These are phyloP conservation scores for Halcyon senegalensis DNA, from an alignment of 2,113 vertebrate genomes.

Conservation along the genomic window DNA sequence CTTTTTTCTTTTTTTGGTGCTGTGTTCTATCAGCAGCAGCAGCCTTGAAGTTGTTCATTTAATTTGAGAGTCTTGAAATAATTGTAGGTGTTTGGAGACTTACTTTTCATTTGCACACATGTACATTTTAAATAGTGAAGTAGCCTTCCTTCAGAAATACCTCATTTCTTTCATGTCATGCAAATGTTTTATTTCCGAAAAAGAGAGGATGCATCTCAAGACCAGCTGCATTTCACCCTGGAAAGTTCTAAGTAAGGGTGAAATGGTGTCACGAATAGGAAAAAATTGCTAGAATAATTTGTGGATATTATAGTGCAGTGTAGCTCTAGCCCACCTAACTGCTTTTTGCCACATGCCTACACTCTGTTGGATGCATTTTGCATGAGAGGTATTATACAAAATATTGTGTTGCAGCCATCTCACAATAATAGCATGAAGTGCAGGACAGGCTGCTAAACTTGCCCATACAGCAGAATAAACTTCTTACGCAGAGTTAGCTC, in stretches of 20 bases:
- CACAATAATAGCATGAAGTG: background rate
- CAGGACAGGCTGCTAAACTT: constrained; percentile 46
- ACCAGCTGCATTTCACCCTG: background rate
- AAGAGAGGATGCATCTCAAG: background rate
- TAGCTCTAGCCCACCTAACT: background rate
- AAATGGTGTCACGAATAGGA: background rate
- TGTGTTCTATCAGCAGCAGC: background rate
- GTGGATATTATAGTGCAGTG: background rate
- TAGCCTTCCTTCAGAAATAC: background rate
- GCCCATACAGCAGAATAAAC: constrained; percentile 47
- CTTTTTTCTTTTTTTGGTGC: background rate
- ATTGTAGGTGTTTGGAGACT: background rate
- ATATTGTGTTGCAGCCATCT: background rate
- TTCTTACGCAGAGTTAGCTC: constrained; percentile 23
- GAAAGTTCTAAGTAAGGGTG: background rate
- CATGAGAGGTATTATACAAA: constrained; percentile 21
- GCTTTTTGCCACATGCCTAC: background rate
- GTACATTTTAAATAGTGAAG: background rate
- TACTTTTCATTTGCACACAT: background rate
- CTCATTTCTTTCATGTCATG: background rate
- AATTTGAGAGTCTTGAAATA: background rate
- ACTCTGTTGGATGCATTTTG: background rate
- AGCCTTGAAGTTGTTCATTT: background rate
- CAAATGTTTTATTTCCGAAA: background rate
- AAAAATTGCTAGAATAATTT: background rate